Conservation (phyloP, 2,797 vertebrate species). For the Typhlichthys eigenmanni region DNA sequence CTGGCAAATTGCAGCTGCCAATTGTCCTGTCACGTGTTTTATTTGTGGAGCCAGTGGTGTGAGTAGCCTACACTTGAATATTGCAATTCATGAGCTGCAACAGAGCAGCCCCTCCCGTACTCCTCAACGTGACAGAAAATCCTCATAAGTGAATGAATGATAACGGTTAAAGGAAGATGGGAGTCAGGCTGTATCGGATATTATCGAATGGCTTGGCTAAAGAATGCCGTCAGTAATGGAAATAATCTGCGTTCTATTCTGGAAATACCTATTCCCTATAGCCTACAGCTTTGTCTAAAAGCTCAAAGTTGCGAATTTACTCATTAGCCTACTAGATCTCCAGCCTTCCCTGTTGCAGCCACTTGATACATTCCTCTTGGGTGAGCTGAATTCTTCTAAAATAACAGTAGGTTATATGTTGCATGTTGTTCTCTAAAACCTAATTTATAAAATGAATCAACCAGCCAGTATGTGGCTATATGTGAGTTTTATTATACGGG, state of each 20-base stretch:
- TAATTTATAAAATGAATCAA: not conserved
- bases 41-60: constrained; percentile 27
- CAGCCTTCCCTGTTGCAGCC: constrained; percentile 32
- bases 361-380: constrained; percentile 64
- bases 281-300: not conserved
- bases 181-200: too few relatives aligned
- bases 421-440: not conserved
- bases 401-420: constrained; percentile 26
- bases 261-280: not conserved
- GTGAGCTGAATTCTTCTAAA: constrained; percentile 25
- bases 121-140: constrained; percentile 19
- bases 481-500: not conserved
- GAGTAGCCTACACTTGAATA: constrained; percentile 27
- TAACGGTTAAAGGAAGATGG: not conserved
- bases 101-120: constrained; percentile 34
- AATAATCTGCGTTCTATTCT: not conserved
- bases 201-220: not conserved
- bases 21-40: constrained; percentile 22
- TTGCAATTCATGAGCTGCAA: constrained; percentile 40
- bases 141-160: constrained; percentile 50
- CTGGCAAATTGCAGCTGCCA: constrained; percentile 38
- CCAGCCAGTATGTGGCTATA: not conserved
- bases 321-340: constrained; percentile 2
- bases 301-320: not conserved
- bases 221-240: not conserved